Evolutionary conservation across 2,113 vertebrate species (phyloP), one percentile per base, ranked within the genome.

Genomic region (Oryzias celebensis): DNA sequence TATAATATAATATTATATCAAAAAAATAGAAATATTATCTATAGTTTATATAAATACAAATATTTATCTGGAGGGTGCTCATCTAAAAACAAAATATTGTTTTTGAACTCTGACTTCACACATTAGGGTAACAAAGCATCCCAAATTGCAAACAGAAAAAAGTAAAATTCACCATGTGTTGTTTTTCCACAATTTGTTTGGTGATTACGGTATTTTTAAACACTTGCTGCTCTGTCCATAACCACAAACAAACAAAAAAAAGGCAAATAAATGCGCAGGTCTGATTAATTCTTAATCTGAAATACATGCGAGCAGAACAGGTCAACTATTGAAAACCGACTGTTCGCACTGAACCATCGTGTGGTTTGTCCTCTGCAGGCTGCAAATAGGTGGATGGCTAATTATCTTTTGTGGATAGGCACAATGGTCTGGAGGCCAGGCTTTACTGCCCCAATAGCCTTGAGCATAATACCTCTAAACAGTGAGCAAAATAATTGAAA

Each of bases 341-440:
- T 88, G 70, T 91, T 91, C 91, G 83, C 69, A 76, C 71, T 49
- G 75, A 75, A 68, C 42, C 22, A 44, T 62, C 28, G 13, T 44
- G 53, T 41, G 56, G 64, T 94, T 80, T 71, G 49, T 69, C 89
- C 91, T 89, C 89, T 92, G 91, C 91, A 82, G 81, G 89, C 88
- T 88, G 92, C 87, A 92, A 90, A 78, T 93, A 88, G 89, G 87
- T 90, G 93, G 93, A 92, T 87, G 88, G 93, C 91, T 96, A 90
- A 95, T 96, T 96, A 94, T 95, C 94, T 93, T 95, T 96, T 96
- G 93, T 97, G 88, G 85, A 82, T 78, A 73, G 89, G 85, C 65
- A 97, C 93, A 95, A 96, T 93, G 85, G 88, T 71, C 76, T 82
- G 78, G 87, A 92, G 92, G 90, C 89, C 89, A 87, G 73, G 84